Evolutionary conservation across 2,888 invertebrate species (phyloP).

Genomic region (Thymelicus sylvestris): DNA sequence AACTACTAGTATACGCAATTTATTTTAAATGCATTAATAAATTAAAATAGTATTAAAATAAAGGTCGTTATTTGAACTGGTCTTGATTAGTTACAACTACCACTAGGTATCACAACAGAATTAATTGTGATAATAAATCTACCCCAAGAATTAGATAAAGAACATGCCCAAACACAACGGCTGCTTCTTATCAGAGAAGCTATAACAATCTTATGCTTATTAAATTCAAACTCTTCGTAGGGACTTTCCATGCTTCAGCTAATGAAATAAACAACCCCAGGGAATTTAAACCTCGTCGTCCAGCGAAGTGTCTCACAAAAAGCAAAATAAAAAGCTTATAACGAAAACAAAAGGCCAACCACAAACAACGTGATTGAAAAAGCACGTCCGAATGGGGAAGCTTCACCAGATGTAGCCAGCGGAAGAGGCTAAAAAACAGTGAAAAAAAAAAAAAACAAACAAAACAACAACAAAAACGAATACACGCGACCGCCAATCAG

Average conservation of each 20-base stretch:
- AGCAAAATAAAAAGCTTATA: slow-evolving; percentile 6
- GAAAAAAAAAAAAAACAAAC: slow-evolving; percentile 34
- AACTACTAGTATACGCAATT: no score
- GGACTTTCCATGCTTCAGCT: not conserved
- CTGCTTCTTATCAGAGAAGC: no score
- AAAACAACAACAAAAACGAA: slow-evolving; percentile 44
- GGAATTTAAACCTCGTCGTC: not conserved
- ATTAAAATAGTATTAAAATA: no score
- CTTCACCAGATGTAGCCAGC: slow-evolving; percentile 35
- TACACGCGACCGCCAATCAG: slow-evolving; percentile 68
- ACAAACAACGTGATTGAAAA: slow-evolving; percentile 29
- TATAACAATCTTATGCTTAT: no score
- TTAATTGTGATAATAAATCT: no score
- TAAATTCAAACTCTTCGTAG: no score
- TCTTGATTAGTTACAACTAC: no score
- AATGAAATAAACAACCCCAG: not conserved
- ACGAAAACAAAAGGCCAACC: slow-evolving; percentile 11
- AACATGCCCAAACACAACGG: no score
- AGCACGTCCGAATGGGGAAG: slow-evolving; percentile 11
- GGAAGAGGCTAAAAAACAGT: slow-evolving; percentile 37
- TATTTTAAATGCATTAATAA: no score
- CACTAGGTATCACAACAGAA: no score
- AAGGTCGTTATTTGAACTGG: no score
- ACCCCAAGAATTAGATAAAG: no score
- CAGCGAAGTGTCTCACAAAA: not conserved